Evolutionary conservation across 2,113 vertebrate species (phyloP).

Genomic region (Colinus virginianus): DNA sequence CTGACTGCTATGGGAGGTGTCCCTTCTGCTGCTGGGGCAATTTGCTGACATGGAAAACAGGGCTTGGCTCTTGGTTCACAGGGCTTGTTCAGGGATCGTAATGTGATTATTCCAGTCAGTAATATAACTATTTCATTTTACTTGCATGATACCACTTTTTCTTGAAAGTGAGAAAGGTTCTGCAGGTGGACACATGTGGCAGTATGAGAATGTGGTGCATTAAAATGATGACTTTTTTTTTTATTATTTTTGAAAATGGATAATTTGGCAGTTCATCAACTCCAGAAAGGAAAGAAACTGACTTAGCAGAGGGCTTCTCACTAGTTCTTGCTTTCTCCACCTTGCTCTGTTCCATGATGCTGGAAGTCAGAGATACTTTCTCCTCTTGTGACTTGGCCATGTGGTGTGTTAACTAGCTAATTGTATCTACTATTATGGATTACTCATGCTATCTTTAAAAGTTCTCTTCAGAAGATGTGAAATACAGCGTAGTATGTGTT

Average conservation of each 20-base stretch:
- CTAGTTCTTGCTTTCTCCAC: neutral
- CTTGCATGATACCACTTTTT: neutral
- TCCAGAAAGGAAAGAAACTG: neutral
- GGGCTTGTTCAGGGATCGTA: neutral
- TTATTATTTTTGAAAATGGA: neutral
- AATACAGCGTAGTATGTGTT: neutral
- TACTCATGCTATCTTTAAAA: neutral
- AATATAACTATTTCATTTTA: neutral
- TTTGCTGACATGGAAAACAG: neutral
- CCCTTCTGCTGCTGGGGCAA: neutral
- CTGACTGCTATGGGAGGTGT: neutral
- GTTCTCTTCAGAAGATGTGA: fast-evolving
- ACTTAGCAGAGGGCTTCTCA: neutral
- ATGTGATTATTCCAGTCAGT: neutral
- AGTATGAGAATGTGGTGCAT: neutral
- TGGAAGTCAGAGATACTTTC: neutral
- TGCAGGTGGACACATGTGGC: neutral
- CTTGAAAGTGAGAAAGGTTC: neutral
- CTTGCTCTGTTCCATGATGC: neutral
- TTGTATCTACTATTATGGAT: neutral
- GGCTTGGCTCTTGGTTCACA: neutral
- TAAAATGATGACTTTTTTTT: neutral
- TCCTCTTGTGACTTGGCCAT: neutral
- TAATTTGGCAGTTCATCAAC: fast-evolving
- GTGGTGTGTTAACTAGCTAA: fast-evolving